Evolutionary conservation across 2,888 invertebrate genomes (phyloP).

Genomic region (Suillia variegata): DNA sequence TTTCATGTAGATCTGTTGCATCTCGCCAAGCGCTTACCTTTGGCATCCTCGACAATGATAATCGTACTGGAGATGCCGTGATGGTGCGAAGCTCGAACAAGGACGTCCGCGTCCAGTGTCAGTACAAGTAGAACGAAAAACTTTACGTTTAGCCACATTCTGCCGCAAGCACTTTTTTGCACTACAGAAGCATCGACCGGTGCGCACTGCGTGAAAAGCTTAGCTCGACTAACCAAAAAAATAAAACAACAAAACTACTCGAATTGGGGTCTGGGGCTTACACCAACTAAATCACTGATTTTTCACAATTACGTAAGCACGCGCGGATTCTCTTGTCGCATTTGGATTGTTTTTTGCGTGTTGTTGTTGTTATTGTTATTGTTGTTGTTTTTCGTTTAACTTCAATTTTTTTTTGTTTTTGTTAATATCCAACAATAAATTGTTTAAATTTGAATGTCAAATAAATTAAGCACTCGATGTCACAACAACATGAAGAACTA

Average conservation of each 20-base stretch:
- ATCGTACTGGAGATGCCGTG: conserved; percentile 56
- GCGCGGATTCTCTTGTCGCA: conserved; percentile 26
- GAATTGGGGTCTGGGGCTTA: conserved; percentile 9
- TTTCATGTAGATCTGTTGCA: too few relatives aligned
- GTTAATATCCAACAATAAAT: conserved; percentile 11
- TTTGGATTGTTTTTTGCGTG: conserved; percentile 6
- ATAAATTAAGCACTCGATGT: conserved; percentile 35
- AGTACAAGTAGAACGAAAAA: too few relatives aligned
- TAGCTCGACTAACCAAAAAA: not conserved
- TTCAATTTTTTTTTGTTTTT: conserved; percentile 7
- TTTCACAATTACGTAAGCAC: conserved; percentile 50
- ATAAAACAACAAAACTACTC: not conserved
- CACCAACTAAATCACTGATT: conserved; percentile 26
- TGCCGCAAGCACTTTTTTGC: conserved; percentile 5
- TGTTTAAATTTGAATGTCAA: conserved; percentile 42
- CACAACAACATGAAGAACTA: conserved; percentile 15
- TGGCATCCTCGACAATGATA: conserved; percentile 62
- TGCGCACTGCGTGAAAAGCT: not conserved
- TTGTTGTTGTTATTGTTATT: conserved; percentile 19
- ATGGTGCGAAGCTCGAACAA: conserved; percentile 43
- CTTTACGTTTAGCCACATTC: too few relatives aligned
- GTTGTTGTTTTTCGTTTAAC: conserved; percentile 31
- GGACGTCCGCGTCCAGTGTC: not conserved
- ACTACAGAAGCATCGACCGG: conserved; percentile 15
- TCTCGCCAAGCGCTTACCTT: too few relatives aligned